Conservation (phyloP, 2,888 invertebrate genomes). For the Digitonthophagus gazella region DNA sequence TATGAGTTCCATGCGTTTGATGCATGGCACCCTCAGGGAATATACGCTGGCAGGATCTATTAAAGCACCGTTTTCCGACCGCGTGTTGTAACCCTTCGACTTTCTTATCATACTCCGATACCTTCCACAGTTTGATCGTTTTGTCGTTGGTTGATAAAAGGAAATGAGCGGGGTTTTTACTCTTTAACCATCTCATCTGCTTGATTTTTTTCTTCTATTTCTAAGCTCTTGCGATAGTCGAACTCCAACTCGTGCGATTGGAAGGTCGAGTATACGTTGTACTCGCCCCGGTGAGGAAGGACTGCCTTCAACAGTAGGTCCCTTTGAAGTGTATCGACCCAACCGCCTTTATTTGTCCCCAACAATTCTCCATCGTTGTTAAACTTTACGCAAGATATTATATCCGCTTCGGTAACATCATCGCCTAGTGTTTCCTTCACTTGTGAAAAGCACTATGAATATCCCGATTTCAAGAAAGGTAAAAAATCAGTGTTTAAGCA, state of each 20-base stretch:
- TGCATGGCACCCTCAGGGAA: slow-evolving; percentile 85
- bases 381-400: slow-evolving; percentile 99
- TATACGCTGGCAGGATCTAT: slow-evolving; percentile 84
- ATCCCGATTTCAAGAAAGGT: slow-evolving; percentile 93
- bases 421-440: slow-evolving; percentile 99
- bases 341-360: slow-evolving; percentile 98
- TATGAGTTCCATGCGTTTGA: slow-evolving; percentile 96
- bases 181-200: slow-evolving; percentile 97
- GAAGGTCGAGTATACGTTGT: slow-evolving; percentile 99
- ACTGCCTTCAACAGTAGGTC: slow-evolving; percentile 77
- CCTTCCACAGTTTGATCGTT: slow-evolving; percentile 97
- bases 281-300: slow-evolving; percentile 91
- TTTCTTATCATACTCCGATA: slow-evolving; percentile 65
- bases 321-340: slow-evolving; percentile 99
- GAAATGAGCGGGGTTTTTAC: slow-evolving; percentile 98
- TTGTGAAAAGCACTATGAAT: slow-evolving; percentile 99
- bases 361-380: slow-evolving; percentile 98
- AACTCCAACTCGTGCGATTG: slow-evolving; percentile 99
- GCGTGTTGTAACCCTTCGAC: slow-evolving; percentile 96
- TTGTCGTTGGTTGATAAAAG: slow-evolving; percentile 98
- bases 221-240: slow-evolving; percentile 98
- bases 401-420: slow-evolving; percentile 98
- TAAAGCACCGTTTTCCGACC: slow-evolving; percentile 85
- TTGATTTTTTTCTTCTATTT: slow-evolving; percentile 99
- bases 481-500: too few relatives aligned